Conservation (phyloP, 2,113 vertebrate genomes). For the Nyctibius bracteatus region DNA sequence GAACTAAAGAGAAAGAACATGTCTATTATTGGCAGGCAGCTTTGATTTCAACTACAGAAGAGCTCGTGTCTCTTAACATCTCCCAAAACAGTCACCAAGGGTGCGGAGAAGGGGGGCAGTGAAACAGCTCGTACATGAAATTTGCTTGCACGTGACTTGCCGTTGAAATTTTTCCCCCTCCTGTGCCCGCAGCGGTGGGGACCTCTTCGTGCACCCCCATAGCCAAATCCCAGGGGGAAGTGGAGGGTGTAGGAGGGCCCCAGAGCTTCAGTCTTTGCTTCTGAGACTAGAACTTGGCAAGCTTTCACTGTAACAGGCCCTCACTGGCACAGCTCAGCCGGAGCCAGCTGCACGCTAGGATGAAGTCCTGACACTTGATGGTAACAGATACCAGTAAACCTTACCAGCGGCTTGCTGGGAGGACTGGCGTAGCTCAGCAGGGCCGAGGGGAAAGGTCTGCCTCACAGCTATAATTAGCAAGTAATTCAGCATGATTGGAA, state of each 20-base stretch:
- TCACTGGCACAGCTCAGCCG: background rate
- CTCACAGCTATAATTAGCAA: background rate
- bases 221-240: background rate
- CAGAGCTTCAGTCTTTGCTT: background rate
- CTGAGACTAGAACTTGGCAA: background rate
- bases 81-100: background rate
- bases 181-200: too few species aligned
- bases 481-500: background rate
- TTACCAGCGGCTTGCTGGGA: background rate
- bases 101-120: background rate
- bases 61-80: background rate
- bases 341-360: background rate
- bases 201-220: background rate
- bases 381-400: background rate
- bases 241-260: background rate
- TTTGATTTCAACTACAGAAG: background rate
- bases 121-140: background rate
- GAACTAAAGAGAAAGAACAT: background rate
- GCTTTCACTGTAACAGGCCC: background rate
- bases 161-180: rapidly evolving
- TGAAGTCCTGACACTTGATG: background rate
- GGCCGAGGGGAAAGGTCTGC: background rate
- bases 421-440: background rate
- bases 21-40: background rate
- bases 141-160: background rate